Percentiles rank a stretch among this genome's conserved stretches.
These are phyloP conservation scores for Dicroscelio sp. DNA, from an alignment of 2,888 invertebrate species.

Conservation along the genomic window DNA sequence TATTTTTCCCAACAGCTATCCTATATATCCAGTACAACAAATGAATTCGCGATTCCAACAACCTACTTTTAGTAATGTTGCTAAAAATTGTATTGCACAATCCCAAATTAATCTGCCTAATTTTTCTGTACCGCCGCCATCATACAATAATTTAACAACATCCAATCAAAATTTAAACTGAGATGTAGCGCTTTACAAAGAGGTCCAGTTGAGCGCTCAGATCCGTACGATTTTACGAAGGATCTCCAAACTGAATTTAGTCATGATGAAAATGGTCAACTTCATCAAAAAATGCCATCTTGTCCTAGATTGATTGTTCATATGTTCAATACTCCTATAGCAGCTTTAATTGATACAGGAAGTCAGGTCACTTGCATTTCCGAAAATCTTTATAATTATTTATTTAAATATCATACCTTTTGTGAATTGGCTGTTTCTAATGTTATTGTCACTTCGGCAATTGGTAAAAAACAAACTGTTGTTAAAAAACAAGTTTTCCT, in stretches of 20 bases:
- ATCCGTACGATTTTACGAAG: constrained; percentile 36
- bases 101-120: background rate
- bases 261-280: constrained; percentile 28
- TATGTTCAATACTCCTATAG: constrained; percentile 35
- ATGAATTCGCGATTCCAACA: background rate
- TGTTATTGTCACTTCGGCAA: constrained; percentile 57
- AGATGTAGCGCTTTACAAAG: constrained; percentile 24
- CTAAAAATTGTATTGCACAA: background rate
- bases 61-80: background rate
- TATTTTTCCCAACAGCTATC: background rate
- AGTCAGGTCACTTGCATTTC: constrained; percentile 80
- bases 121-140: background rate
- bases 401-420: constrained; percentile 29
- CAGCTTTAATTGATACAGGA: constrained; percentile 75
- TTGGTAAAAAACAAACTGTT: constrained; percentile 61
- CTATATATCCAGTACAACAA: background rate
- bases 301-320: constrained; percentile 55
- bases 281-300: background rate
- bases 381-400: constrained; percentile 55
- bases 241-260: constrained; percentile 56
- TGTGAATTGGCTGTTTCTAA: constrained; percentile 65
- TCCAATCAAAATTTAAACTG: constrained; percentile 64
- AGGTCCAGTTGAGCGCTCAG: constrained; percentile 49
- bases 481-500: constrained; percentile 65
- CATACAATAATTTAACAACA: background rate